These are phyloP conservation scores for Centropristis striata DNA, from an alignment of 2,113 vertebrate genomes.

Conservation along the genomic window DNA sequence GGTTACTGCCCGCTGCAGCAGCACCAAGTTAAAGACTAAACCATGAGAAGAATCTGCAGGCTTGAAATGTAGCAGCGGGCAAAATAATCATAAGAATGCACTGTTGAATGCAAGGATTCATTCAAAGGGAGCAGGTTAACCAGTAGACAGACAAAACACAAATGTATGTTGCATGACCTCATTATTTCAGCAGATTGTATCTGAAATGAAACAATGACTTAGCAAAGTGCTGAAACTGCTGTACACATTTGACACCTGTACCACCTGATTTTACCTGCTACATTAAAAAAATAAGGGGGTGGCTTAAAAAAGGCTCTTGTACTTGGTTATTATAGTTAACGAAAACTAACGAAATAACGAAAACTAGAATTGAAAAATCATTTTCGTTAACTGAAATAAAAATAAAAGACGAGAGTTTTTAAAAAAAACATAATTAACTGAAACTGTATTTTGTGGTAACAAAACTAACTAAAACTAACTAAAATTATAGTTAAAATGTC, in stretches of 20 bases:
- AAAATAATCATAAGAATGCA: not conserved
- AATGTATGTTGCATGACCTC: not conserved
- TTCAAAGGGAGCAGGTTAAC: not conserved
- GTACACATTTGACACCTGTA: too few species aligned
- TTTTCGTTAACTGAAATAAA: too few species aligned
- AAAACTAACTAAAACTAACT: too few species aligned
- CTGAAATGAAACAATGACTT: not conserved
- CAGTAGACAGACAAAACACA: not conserved
- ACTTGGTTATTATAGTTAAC: too few species aligned
- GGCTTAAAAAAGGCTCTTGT: not conserved
- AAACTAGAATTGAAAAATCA: too few species aligned
- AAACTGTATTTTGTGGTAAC: too few species aligned
- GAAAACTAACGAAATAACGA: too few species aligned
- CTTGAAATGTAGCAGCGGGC: conserved; percentile 1
- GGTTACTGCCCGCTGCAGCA: conserved; percentile 91
- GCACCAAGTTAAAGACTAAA: conserved; percentile 65
- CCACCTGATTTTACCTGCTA: not conserved
- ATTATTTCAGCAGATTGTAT: not conserved
- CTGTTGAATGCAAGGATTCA: not conserved
- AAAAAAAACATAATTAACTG: too few species aligned
- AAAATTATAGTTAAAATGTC: too few species aligned
- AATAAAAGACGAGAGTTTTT: too few species aligned
- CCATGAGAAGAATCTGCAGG: not conserved
- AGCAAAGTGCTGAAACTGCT: not conserved
- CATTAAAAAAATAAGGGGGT: not conserved